phyloP scores from a whole-genome alignment of 2,797 vertebrate species.

The Megalops cyprinoides region DNA sequence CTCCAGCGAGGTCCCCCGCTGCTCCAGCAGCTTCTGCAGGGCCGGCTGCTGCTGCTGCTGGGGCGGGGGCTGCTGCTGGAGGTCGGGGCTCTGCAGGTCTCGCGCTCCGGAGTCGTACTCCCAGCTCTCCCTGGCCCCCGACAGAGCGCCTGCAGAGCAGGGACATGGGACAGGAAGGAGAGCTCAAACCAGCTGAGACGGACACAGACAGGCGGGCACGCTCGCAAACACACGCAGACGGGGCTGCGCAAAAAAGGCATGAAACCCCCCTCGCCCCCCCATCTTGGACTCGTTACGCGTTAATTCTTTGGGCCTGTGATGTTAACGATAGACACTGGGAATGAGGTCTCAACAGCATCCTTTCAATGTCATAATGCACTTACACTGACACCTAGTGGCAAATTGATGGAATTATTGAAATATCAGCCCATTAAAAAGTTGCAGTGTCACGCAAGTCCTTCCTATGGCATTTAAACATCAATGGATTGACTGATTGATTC shows the following conservation, averaged over 20 bases:
- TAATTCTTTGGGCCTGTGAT: constrained; percentile 7
- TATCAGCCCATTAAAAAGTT: neutral
- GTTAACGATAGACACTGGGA: neutral
- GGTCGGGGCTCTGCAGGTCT: constrained; percentile 76
- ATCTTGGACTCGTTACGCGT: neutral
- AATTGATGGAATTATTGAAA: neutral
- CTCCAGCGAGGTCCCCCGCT: constrained; percentile 49
- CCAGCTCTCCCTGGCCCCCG: constrained; percentile 78
- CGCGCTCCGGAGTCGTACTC: constrained; percentile 77
- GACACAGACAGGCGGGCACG: constrained; percentile 10
- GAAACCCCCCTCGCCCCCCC: neutral
- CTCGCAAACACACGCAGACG: neutral
- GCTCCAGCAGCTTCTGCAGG: constrained; percentile 68
- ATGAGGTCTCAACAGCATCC: neutral
- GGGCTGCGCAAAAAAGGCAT: too few relatives aligned
- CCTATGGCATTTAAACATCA: neutral
- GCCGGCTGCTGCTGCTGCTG: constrained; percentile 57
- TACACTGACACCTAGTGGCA: constrained; percentile 23
- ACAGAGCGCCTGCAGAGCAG: constrained; percentile 64
- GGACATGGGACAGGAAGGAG: neutral
- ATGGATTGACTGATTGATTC: too few relatives aligned
- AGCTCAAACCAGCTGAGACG: neutral
- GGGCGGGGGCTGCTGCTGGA: constrained; percentile 60
- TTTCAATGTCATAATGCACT: neutral
- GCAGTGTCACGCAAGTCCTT: neutral